phyloP scores from a whole-genome alignment of 2,888 invertebrate genomes.

The Eristalis arbustorum region DNA sequence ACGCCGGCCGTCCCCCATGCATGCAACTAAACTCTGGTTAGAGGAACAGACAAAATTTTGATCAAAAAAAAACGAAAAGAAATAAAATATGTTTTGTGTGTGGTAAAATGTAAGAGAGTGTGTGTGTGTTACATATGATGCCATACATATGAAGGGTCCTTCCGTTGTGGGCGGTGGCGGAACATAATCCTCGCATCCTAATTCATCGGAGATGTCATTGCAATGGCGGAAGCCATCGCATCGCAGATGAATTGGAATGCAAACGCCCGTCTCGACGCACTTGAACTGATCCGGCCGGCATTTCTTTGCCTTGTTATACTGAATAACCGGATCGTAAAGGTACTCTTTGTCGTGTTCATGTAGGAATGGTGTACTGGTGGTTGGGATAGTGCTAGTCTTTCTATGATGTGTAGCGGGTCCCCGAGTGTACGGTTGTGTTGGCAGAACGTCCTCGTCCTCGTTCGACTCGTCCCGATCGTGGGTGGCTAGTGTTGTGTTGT shows the following conservation, averaged over 20 bases:
- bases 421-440: neutral
- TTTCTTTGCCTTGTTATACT: slow-evolving; percentile 73
- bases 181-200: slow-evolving; percentile 78
- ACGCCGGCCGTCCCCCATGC: neutral
- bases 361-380: slow-evolving; percentile 58
- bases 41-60: slow-evolving; percentile 21
- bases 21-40: slow-evolving; percentile 20
- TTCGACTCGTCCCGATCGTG: neutral
- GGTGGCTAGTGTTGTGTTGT: slow-evolving; percentile 14
- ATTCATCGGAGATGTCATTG: slow-evolving; percentile 83
- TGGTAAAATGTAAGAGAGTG: slow-evolving; percentile 1
- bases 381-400: slow-evolving; percentile 36
- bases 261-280: slow-evolving; percentile 83
- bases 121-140: slow-evolving; percentile 44
- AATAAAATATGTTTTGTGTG: slow-evolving; percentile 11
- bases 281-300: slow-evolving; percentile 82
- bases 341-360: slow-evolving; percentile 23
- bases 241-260: slow-evolving; percentile 81
- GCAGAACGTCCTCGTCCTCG: slow-evolving; percentile 11
- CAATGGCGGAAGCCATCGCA: slow-evolving; percentile 84
- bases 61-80: neutral
- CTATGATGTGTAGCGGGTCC: neutral
- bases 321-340: slow-evolving; percentile 60
- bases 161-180: slow-evolving; percentile 15
- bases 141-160: slow-evolving; percentile 57